Evolutionary conservation across 2,888 invertebrate species (phyloP).

Genomic region (Cordylochernes scorpioides): DNA sequence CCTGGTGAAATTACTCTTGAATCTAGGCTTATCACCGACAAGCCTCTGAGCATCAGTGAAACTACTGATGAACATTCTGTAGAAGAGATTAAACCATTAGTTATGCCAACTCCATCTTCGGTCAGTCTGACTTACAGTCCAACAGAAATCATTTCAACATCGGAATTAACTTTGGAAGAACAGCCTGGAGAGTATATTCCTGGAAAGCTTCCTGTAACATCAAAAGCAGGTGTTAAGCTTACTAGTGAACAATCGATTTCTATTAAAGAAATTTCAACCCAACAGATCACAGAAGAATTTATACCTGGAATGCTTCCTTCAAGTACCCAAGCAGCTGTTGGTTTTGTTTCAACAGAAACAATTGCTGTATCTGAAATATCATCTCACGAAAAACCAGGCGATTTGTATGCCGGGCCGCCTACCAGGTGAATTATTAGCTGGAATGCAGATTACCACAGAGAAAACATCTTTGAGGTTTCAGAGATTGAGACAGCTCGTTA

Average conservation of each 20-base stretch:
- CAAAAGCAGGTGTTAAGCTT: slow-evolving; percentile 6
- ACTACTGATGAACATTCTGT: slow-evolving; percentile 6
- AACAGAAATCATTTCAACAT: slow-evolving; percentile 5
- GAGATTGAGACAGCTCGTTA: slow-evolving; percentile 27
- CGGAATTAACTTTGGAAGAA: slow-evolving; percentile 6
- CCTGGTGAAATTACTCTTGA: slow-evolving; percentile 10
- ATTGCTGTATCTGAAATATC: slow-evolving; percentile 26
- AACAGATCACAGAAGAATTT: slow-evolving; percentile 5
- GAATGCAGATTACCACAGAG: slow-evolving; percentile 6
- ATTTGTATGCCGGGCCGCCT: slow-evolving; percentile 5
- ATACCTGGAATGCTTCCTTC: slow-evolving; percentile 8
- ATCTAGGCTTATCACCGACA: slow-evolving; percentile 8
- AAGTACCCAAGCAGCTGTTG: slow-evolving; percentile 26
- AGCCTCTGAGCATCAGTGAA: slow-evolving; percentile 8
- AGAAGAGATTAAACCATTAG: slow-evolving; percentile 4
- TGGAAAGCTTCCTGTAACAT: slow-evolving; percentile 6
- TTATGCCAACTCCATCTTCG: slow-evolving; percentile 3
- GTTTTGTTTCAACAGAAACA: slow-evolving; percentile 36
- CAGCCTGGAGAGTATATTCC: slow-evolving; percentile 6
- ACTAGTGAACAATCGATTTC: slow-evolving; percentile 5
- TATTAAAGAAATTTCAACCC: slow-evolving; percentile 5
- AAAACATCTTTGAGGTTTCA: slow-evolving; percentile 21
- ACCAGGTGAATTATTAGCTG: slow-evolving; percentile 10
- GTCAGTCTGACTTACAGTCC: slow-evolving; percentile 4
- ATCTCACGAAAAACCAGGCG: slow-evolving; percentile 20